phyloP scores from a whole-genome alignment of 2,797 vertebrate genomes.

The Spatula clypeata region DNA sequence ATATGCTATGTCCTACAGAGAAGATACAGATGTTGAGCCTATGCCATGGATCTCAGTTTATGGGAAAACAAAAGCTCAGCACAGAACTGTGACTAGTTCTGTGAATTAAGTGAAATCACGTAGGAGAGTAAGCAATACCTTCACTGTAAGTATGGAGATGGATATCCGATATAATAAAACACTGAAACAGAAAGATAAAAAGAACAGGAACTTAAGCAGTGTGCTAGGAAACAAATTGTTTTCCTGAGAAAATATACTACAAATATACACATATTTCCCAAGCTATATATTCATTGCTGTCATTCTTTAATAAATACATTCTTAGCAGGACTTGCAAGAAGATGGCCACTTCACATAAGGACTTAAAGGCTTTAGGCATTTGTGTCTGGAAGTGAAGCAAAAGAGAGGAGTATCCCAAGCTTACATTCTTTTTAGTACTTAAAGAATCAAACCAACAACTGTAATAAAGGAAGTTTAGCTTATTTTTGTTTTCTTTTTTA shows the following conservation, averaged over 20 bases:
- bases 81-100: background rate
- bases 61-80: background rate
- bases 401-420: background rate
- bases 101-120: background rate
- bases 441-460: background rate
- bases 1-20: background rate
- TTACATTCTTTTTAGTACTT: background rate
- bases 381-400: background rate
- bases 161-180: background rate
- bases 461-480: background rate
- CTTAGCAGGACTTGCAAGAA: background rate
- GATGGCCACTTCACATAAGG: rapidly evolving
- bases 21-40: background rate
- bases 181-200: background rate
- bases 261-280: background rate
- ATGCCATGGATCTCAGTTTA: background rate
- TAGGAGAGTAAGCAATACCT: background rate
- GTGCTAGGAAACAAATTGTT: background rate
- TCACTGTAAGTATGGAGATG: background rate
- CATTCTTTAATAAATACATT: background rate
- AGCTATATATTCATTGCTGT: background rate
- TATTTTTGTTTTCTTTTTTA: background rate
- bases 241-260: background rate
- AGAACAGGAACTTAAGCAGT: rapidly evolving
- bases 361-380: background rate